These are phyloP conservation scores for Myiotriccus ornatus DNA, from an alignment of 2,797 vertebrate species.

Conservation along the genomic window DNA sequence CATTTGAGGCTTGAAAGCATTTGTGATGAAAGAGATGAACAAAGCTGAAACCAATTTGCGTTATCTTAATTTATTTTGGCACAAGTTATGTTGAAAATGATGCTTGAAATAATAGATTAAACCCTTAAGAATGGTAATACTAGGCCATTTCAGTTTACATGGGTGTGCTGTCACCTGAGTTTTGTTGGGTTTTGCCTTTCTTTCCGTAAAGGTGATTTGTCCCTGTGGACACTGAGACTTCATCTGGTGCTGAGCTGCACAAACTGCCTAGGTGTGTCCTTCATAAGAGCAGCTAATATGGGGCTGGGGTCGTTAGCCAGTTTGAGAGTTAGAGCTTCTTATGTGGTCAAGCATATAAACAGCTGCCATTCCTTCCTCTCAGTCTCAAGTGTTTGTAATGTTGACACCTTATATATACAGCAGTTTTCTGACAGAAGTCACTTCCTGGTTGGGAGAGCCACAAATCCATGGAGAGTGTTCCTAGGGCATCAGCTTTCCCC, in stretches of 20 bases:
- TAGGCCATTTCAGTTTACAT: background rate
- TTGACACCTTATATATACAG: rapidly evolving
- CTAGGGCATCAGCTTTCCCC: background rate
- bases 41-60: background rate
- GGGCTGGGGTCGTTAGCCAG: background rate
- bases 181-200: background rate
- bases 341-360: rapidly evolving
- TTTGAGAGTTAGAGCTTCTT: background rate
- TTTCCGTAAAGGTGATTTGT: background rate
- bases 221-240: background rate
- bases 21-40: background rate
- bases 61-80: background rate
- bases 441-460: rapidly evolving
- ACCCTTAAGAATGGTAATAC: background rate
- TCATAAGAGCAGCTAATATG: rapidly evolving
- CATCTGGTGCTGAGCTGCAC: rapidly evolving
- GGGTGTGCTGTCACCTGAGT: background rate
- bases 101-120: background rate
- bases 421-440: background rate
- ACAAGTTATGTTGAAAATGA: background rate
- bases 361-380: background rate
- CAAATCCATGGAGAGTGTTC: background rate
- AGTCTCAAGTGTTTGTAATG: rapidly evolving
- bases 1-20: background rate
- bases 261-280: background rate